Percentiles rank a stretch among this genome's conserved stretches.
phyloP scores from a whole-genome alignment of 2,113 vertebrate species.

The Copsychus sechellarum region DNA sequence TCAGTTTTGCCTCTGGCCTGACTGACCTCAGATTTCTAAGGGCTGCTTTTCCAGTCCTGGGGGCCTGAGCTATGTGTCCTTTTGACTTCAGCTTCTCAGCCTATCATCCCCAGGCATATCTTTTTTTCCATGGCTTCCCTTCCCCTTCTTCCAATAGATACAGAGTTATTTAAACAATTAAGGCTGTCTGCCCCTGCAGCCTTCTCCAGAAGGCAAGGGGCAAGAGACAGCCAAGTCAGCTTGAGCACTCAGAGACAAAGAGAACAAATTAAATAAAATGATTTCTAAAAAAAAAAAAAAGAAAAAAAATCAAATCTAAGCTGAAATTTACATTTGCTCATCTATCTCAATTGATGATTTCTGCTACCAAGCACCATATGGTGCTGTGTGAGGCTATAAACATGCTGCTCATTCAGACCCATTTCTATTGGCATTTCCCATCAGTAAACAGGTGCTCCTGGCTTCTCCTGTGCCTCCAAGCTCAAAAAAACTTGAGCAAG shows the following conservation, averaged over 20 bases:
- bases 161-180: constrained; percentile 49
- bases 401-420: background rate
- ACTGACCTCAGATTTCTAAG: constrained; percentile 30
- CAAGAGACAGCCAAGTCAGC: background rate
- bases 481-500: background rate
- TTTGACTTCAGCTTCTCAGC: constrained; percentile 40
- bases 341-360: constrained; percentile 42
- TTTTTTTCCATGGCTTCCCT: background rate
- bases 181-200: background rate
- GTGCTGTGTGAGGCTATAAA: constrained; percentile 33
- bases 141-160: background rate
- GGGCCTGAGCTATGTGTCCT: constrained; percentile 21
- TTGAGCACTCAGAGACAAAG: background rate
- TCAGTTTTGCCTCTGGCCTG: constrained; percentile 34
- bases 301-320: background rate
- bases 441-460: constrained; percentile 40
- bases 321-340: constrained; percentile 41
- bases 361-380: constrained; percentile 38
- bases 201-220: background rate
- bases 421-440: constrained; percentile 52
- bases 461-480: background rate
- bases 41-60: constrained; percentile 22
- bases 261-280: background rate
- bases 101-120: background rate
- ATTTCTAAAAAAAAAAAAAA: background rate